Evolutionary conservation across 53 echinoderm and acorn worm genomes (phyloP).

Genomic region (Glandiceps talaboti): DNA sequence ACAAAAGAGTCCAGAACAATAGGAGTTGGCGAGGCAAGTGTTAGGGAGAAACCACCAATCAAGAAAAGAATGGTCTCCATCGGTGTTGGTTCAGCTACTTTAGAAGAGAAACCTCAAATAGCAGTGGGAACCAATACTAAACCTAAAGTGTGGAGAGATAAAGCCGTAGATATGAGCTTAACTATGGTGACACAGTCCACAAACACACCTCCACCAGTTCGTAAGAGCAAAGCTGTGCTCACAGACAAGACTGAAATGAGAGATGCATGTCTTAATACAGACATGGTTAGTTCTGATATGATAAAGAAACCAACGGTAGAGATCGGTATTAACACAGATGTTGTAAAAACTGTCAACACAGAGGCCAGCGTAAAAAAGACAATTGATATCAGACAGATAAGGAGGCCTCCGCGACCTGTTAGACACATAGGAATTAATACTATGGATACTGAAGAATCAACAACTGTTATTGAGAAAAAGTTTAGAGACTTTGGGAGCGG

Average conservation of each 20-base stretch:
- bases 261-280: slow-evolving; percentile 20
- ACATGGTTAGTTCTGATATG: slow-evolving; percentile 9
- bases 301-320: slow-evolving; percentile 5
- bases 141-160: not conserved
- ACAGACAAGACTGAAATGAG: slow-evolving; percentile 15
- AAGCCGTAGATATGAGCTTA: not conserved
- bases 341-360: not conserved
- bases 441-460: not conserved
- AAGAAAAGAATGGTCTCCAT: not conserved
- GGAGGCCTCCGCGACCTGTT: not conserved
- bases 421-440: not conserved
- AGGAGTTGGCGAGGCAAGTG: not conserved
- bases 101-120: not conserved
- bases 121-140: not conserved
- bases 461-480: not conserved
- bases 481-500: not conserved
- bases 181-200: not conserved
- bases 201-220: not conserved
- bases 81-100: not conserved
- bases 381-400: not conserved
- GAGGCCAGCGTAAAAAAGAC: not conserved
- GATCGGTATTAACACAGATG: slow-evolving; percentile 13
- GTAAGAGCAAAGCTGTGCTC: slow-evolving; percentile 4
- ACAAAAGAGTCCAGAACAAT: not conserved
- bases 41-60: not conserved